Percentiles rank a stretch among this genome's conserved stretches.
phyloP scores from a whole-genome alignment of 2,113 vertebrate species.

The Bungarus multicinctus region DNA sequence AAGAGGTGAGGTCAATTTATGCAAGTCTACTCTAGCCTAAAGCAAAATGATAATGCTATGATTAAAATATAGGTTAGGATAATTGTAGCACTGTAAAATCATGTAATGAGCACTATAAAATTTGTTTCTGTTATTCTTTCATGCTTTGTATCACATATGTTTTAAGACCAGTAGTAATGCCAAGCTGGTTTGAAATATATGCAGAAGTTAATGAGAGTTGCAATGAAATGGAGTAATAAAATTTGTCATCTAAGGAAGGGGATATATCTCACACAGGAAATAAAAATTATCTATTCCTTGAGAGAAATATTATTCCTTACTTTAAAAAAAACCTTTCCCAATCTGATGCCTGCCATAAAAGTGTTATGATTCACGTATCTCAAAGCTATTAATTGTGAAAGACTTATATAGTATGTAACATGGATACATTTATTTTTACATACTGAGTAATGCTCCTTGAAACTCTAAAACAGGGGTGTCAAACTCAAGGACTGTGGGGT shows the following conservation, averaged over 20 bases:
- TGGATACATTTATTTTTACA: neutral
- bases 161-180: constrained; percentile 30
- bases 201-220: constrained; percentile 42
- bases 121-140: neutral
- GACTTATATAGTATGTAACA: neutral
- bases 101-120: constrained; percentile 48
- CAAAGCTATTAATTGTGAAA: neutral
- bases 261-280: constrained; percentile 40
- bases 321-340: neutral
- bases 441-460: neutral
- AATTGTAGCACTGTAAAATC: constrained; percentile 29
- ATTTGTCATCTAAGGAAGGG: constrained; percentile 23
- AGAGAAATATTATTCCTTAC: neutral
- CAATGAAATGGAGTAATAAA: constrained; percentile 38
- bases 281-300: constrained; percentile 17
- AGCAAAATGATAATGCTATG: constrained; percentile 23
- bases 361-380: neutral
- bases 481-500: too few species aligned
- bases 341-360: neutral
- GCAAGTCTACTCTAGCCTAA: neutral
- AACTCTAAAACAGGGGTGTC: neutral
- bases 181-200: constrained; percentile 27
- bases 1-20: too few species aligned
- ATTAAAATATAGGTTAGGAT: constrained; percentile 23
- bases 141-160: neutral